These are phyloP conservation scores for Yponomeuta malinellus DNA, from an alignment of 2,888 invertebrate species.

Conservation along the genomic window DNA sequence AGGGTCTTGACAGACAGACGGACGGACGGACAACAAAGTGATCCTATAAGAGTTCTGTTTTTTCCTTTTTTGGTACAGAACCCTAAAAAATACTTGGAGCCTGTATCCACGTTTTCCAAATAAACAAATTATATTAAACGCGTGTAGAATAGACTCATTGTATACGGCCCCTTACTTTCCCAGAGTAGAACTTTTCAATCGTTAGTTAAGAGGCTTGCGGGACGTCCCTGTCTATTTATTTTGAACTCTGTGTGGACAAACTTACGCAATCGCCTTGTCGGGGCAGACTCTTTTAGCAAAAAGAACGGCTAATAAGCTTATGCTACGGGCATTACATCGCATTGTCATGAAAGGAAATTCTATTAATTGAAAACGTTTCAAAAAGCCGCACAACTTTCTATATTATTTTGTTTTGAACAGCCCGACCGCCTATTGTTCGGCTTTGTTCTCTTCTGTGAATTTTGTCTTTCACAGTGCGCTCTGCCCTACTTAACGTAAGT, in stretches of 20 bases:
- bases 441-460: too few species aligned
- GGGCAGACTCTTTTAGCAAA: neutral
- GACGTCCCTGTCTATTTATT: constrained; percentile 56
- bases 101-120: too few species aligned
- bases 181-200: constrained; percentile 59
- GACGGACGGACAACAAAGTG: too few species aligned
- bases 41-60: too few species aligned
- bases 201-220: constrained; percentile 65
- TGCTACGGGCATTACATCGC: neutral
- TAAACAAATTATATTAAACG: too few species aligned
- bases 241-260: constrained; percentile 33
- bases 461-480: too few species aligned
- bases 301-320: constrained; percentile 9
- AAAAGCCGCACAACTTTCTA: neutral
- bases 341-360: neutral
- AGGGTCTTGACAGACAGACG: too few species aligned
- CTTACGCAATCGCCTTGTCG: constrained; percentile 14
- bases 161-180: neutral
- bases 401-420: neutral
- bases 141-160: neutral
- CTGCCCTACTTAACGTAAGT: too few species aligned
- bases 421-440: too few species aligned
- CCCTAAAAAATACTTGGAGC: too few species aligned
- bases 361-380: neutral
- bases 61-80: too few species aligned